Percentiles rank a stretch among this genome's conserved stretches.
These are phyloP conservation scores for Dinocampus coccinellae DNA, from an alignment of 2,888 invertebrate species.

Conservation along the genomic window DNA sequence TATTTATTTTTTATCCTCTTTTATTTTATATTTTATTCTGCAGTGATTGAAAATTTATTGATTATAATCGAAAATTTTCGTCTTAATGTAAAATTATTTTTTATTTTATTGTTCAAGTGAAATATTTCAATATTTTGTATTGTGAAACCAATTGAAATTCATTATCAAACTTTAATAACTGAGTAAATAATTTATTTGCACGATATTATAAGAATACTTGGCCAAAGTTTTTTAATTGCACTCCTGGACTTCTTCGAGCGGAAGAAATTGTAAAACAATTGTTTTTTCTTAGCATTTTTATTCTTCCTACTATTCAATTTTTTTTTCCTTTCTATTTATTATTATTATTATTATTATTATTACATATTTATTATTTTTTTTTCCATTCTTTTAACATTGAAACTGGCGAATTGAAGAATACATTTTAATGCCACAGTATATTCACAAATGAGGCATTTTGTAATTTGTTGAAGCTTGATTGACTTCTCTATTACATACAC, in stretches of 20 bases:
- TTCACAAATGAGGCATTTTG: background rate
- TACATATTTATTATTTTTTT: too few relatives aligned
- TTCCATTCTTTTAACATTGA: too few relatives aligned
- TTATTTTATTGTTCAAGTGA: background rate
- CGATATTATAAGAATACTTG: background rate
- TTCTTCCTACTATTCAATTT: background rate
- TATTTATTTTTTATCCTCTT: background rate
- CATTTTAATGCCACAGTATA: background rate
- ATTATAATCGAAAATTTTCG: background rate
- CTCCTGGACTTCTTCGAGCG: background rate
- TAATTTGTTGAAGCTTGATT: conserved; percentile 52
- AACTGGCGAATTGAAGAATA: background rate
- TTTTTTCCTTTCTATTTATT: background rate
- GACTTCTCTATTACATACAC: conserved; percentile 59
- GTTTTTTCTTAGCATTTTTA: background rate
- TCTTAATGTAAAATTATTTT: background rate
- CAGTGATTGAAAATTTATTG: too few relatives aligned
- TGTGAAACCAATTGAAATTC: background rate
- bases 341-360: background rate
- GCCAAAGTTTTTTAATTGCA: background rate
- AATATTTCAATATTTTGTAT: background rate
- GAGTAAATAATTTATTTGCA: background rate
- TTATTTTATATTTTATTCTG: too few relatives aligned
- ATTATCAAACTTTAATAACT: background rate
- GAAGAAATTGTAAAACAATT: background rate